Evolutionary conservation across 2,113 vertebrate genomes (phyloP), one percentile per base, ranked within the genome.

Genomic region (Grus americana): DNA sequence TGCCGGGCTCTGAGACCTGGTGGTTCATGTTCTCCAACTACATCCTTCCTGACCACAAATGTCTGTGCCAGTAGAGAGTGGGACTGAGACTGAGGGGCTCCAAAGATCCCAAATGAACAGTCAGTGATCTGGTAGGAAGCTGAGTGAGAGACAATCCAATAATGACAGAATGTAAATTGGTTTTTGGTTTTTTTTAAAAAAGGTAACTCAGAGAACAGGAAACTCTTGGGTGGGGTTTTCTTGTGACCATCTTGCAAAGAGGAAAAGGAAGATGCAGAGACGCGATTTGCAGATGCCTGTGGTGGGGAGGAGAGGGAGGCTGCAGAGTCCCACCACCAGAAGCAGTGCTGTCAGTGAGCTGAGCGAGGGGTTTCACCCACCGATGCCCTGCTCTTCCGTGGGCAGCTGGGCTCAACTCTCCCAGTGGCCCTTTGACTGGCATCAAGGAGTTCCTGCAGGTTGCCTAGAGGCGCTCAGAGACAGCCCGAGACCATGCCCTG

Each of bases 331-430:
- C 66, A 4, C 3, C 26, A 15, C 10, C 16, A 10, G 5, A 5
- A 92, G 55, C 70, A 86, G 55, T 0, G 2, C 71, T 27, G 68
- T 23, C 71, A 38, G 15, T 2, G 46, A 57, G 36, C 32, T 0
- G 6, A 50, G 44, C 0, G 0, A 80, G 40, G 10, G 18, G 2
- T 10, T 10, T 82, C 55, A 44, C 58, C 22, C 80, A 38, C 36
- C 9, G 52, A 24, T 27, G 52, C 26, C 52, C 52, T 54, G 52
- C 52, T 54, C 52, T 54, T 26, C 52, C 26, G 13, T 0, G 0
- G 40, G 76, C 67, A 73, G 23, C 1, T 49, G 65, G n/a, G 29
- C 11, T 68, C 67, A 50, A 12, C 46, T 57, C 67, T 86, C 54
- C 36, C 26, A 22, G 4, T 2, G 26, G 22, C 74, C 50, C 58